Conservation (phyloP, 2,797 vertebrate species). For the Coendou prehensilis region DNA sequence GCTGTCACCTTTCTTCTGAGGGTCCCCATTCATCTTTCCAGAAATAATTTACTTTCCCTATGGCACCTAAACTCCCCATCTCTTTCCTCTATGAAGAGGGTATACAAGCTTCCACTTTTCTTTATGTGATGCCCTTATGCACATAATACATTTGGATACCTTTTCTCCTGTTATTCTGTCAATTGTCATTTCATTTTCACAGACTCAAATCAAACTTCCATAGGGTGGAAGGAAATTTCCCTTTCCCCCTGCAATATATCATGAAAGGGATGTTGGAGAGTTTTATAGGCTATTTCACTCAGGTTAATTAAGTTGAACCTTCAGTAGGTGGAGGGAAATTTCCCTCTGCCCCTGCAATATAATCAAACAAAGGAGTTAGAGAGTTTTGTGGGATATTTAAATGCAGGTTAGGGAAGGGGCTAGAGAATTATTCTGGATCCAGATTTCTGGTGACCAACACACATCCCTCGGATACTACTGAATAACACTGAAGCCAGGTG, state of each 20-base stretch:
- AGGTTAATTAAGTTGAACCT: neutral
- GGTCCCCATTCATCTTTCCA: neutral
- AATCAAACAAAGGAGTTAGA: neutral
- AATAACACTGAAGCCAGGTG: neutral
- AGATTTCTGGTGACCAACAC: slow-evolving; percentile 1
- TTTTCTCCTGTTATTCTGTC: neutral
- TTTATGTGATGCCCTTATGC: neutral
- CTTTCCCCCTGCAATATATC: neutral
- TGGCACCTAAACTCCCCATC: neutral
- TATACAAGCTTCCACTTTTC: neutral
- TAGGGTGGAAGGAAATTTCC: neutral
- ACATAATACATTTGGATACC: neutral
- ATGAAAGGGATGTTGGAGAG: neutral
- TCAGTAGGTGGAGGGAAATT: neutral
- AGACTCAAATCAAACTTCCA: neutral
- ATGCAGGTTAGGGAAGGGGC: neutral
- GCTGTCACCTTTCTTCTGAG: neutral
- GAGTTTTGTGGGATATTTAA: neutral
- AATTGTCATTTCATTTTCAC: neutral
- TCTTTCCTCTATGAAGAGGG: neutral
- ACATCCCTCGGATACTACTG: neutral
- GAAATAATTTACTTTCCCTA: neutral
- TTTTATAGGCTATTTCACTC: neutral
- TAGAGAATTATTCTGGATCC: slow-evolving; percentile 6
- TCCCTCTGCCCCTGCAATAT: neutral